phyloP scores from a whole-genome alignment of 2,888 invertebrate genomes.

The Drosophila longiperda region DNA sequence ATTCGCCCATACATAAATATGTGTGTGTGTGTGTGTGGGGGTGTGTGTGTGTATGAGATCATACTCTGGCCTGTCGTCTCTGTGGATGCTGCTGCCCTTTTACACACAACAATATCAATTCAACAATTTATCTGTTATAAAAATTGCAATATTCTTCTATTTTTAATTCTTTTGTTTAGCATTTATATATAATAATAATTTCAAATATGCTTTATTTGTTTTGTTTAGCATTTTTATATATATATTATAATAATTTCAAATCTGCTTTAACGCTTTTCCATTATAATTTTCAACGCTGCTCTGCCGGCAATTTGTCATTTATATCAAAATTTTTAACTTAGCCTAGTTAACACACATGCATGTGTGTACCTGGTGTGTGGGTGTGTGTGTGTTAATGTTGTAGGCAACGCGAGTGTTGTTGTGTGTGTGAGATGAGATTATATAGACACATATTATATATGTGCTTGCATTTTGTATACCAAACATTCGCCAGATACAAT shows the following conservation, averaged over 20 bases:
- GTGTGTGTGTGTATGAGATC: slow-evolving; percentile 65
- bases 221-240: slow-evolving; percentile 16
- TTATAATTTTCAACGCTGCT: slow-evolving; percentile 41
- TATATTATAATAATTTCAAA: slow-evolving; percentile 32
- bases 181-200: slow-evolving; percentile 22
- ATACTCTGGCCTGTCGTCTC: slow-evolving; percentile 38
- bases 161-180: slow-evolving; percentile 33
- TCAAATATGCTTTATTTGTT: slow-evolving; percentile 8
- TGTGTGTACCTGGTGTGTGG: neutral
- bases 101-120: slow-evolving; percentile 10
- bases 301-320: slow-evolving; percentile 61
- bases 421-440: slow-evolving; percentile 56
- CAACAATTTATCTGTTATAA: slow-evolving; percentile 16
- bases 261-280: slow-evolving; percentile 29
- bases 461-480: slow-evolving; percentile 18
- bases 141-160: slow-evolving; percentile 24
- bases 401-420: slow-evolving; percentile 18
- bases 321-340: slow-evolving; percentile 48
- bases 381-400: slow-evolving; percentile 24
- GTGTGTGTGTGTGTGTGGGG: slow-evolving; percentile 48
- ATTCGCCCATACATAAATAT: slow-evolving; percentile 36
- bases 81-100: neutral
- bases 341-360: slow-evolving; percentile 35
- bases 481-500: slow-evolving; percentile 33
- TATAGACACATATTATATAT: slow-evolving; percentile 16